Percentiles rank a stretch among this genome's conserved stretches.
Conservation (phyloP, 1,140 invertebrate genomes). For the Platorchestia sp. region DNA sequence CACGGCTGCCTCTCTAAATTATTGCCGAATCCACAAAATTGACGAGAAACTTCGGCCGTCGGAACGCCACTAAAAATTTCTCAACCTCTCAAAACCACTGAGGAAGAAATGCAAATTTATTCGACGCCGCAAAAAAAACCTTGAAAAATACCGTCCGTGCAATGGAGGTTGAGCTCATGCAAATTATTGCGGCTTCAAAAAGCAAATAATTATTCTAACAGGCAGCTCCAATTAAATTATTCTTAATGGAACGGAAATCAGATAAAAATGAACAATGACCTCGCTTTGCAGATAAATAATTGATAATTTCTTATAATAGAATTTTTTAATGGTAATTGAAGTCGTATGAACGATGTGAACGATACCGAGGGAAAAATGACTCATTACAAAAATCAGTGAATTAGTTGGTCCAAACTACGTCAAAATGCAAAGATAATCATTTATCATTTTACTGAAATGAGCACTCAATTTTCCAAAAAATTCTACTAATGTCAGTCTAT, state of each 20-base stretch:
- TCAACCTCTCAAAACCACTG: not conserved
- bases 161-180: not conserved
- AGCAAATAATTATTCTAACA: not conserved
- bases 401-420: too few relatives aligned
- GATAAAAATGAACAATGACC: too few relatives aligned
- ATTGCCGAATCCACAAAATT: not conserved
- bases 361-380: too few relatives aligned
- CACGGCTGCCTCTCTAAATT: not conserved
- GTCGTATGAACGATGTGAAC: too few relatives aligned
- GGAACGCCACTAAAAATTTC: not conserved
- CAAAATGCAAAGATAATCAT: too few relatives aligned
- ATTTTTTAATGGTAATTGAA: too few relatives aligned
- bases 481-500: too few relatives aligned
- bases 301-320: too few relatives aligned
- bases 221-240: not conserved
- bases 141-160: not conserved
- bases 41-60: not conserved
- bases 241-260: not conserved
- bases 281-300: too few relatives aligned
- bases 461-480: too few relatives aligned
- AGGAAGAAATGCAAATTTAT: not conserved
- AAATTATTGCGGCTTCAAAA: not conserved
- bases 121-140: not conserved
- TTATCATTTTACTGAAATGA: too few relatives aligned
- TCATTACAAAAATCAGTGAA: too few relatives aligned